These are phyloP conservation scores for Holothuria glaberrima DNA, from an alignment of 35 echinoderm and acorn worm species.

Conservation along the genomic window DNA sequence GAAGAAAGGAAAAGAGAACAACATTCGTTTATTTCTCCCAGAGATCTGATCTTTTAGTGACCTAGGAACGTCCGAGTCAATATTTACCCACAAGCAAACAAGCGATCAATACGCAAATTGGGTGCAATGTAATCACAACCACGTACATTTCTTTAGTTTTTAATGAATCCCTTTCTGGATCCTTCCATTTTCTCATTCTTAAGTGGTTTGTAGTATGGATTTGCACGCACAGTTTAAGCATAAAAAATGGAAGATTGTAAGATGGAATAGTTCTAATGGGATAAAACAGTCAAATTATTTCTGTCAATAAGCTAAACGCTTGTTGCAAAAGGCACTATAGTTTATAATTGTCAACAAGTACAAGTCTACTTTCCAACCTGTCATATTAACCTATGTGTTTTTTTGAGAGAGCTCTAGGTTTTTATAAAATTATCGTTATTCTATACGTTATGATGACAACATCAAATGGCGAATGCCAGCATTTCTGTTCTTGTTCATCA, in stretches of 20 bases:
- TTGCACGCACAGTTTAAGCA: slow-evolving; percentile 17
- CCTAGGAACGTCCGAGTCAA: slow-evolving; percentile 53
- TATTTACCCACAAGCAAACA: slow-evolving; percentile 59
- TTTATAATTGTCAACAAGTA: no score
- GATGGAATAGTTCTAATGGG: not conserved
- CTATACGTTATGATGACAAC: no score
- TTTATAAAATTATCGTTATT: no score
- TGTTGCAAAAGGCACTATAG: not conserved
- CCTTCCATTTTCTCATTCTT: not conserved
- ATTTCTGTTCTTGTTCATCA: no score
- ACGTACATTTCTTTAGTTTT: slow-evolving; percentile 34
- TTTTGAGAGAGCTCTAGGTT: no score
- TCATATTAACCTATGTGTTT: no score
- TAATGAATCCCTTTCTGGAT: slow-evolving; percentile 26
- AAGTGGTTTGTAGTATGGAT: slow-evolving; percentile 36
- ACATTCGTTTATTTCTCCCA: slow-evolving; percentile 27
- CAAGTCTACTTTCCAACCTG: no score
- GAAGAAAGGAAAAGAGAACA: slow-evolving; percentile 4
- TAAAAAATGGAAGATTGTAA: slow-evolving; percentile 8
- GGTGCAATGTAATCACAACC: slow-evolving; percentile 51
- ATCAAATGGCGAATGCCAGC: no score
- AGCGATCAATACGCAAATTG: slow-evolving; percentile 66
- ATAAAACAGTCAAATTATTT: not conserved
- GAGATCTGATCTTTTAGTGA: slow-evolving; percentile 34
- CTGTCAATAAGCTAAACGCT: not conserved